Evolutionary conservation across 2,888 invertebrate species (phyloP), one percentile per base, ranked within the genome.

Genomic region (Folsomia candida): DNA sequence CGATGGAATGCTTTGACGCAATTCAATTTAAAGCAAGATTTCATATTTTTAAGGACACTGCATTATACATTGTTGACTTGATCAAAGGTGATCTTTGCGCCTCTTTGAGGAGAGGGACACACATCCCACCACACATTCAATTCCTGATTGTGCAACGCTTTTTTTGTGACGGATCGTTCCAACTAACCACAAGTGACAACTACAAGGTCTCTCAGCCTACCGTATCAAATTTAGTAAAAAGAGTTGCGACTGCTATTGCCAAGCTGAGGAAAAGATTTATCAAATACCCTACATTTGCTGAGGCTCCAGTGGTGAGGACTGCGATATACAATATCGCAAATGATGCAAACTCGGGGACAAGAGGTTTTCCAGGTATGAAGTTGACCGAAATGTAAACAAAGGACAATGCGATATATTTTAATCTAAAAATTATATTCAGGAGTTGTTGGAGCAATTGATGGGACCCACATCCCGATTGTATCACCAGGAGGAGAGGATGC

Each of bases 401-500:
- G 6, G 6, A 4, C 29, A 68, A 71, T 71, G 0, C 70, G 70
- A 1, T 47, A 62, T 14, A n/a, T n/a, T n/a, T n/a, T n/a, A n/a
- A n/a, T n/a, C n/a, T n/a, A n/a, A n/a, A n/a, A n/a, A n/a, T n/a
- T n/a, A n/a, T n/a, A n/a, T n/a, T n/a, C n/a, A n/a, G n/a, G n/a
- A n/a, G n/a, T n/a, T n/a, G n/a, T n/a, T n/a, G 74, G 72, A 2
- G 60, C 59, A 20, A 62, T 74, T 4, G 74, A 74, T 28, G 64
- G 74, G 2, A 68, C 70, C 11, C 72, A 75, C 51, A 68, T 68
- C 1, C 72, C 75, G 74, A 25, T 20, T 29, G n/a, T n/a, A n/a
- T n/a, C n/a, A n/a, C n/a, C n/a, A n/a, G n/a, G n/a, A n/a, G n/a
- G n/a, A n/a, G n/a, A n/a, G 3, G 59, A 67, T n/a, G 71, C 74